Evolutionary conservation across 2,888 invertebrate species (phyloP), one percentile per base, ranked within the genome.

Genomic region (Deroplatys truncata): DNA sequence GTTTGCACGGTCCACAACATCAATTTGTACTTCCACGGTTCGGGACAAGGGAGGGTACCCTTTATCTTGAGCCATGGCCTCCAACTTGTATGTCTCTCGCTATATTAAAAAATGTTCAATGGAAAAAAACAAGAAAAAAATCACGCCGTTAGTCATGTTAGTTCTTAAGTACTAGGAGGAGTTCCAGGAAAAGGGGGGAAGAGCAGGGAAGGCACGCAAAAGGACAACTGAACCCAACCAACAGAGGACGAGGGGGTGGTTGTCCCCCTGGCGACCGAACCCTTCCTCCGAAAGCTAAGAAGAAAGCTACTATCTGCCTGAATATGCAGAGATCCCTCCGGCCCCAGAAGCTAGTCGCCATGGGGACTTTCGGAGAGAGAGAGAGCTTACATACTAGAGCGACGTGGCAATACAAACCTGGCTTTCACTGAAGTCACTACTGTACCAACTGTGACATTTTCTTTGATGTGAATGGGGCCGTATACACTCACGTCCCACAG

Each of bases 391-490:
- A 91, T 72, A 89, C 91, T 91, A 91, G 28, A 88, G 85, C 88
- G 88, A 84, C 85, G 89, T 88, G 90, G 91, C 92, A 94, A 91
- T 91, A 93, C 93, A 92, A 92, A 94, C 98, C 98, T 98, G 96
- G 98, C 98, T 97, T 98, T 98, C 95, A 98, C 97, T 95, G 98
- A 97, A 96, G 98, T 98, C 96, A 98, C 98, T 96, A 98, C 97
- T 95, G 98, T 98, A 96, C 98, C 98, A 96, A 98, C 98, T 96
- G 98, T 98, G 96, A 98, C 98, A 97, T 98, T 98, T 97, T 98
- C 98, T 96, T 97, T 97, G 96, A 98, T 98, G 97, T 97, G 97
- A 96, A 98, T 98, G 96, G 98, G 98, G 96, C 98, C 98, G 96
- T 98, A 98, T 95, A 98, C 96, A 95, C 96, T 96, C 95, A 96